A percentile compares a stretch with the other conserved stretches of the same genome.
Conservation (phyloP, 2,797 vertebrate genomes). For the Mus spretus region DNA sequence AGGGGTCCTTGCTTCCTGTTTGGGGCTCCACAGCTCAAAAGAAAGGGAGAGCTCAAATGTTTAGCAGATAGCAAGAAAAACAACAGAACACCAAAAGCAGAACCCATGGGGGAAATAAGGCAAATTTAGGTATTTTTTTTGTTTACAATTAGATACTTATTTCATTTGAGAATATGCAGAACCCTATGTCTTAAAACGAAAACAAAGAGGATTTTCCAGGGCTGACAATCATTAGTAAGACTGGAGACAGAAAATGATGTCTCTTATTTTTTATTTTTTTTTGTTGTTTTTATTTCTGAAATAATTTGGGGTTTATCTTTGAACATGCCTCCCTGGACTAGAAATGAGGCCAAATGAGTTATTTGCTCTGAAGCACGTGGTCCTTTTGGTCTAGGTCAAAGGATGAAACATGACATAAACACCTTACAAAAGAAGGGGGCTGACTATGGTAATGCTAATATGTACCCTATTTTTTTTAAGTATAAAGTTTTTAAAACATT, state of each 20-base stretch:
- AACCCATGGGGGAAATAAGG: slow-evolving; percentile 33
- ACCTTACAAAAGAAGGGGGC: slow-evolving; percentile 6
- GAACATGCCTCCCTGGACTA: neutral
- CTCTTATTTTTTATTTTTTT: slow-evolving; percentile 20
- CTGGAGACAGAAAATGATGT: neutral
- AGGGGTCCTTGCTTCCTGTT: slow-evolving; percentile 63
- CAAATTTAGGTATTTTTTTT: neutral
- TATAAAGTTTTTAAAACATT: neutral
- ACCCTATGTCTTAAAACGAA: neutral
- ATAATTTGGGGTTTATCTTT: slow-evolving; percentile 15
- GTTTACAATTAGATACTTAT: neutral
- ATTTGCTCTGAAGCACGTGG: neutral
- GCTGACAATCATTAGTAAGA: neutral
- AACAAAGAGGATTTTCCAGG: neutral
- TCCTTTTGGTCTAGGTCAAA: neutral
- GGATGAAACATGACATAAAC: neutral
- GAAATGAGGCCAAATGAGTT: neutral
- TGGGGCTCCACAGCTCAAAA: neutral
- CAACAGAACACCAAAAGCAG: neutral
- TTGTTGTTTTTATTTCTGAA: slow-evolving; percentile 36
- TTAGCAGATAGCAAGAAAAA: slow-evolving; percentile 44
- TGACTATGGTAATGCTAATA: neutral
- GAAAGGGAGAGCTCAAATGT: slow-evolving; percentile 24
- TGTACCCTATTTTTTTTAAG: neutral
- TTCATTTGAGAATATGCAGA: neutral